Percentiles rank a stretch among this genome's conserved stretches.
Evolutionary conservation across 2,888 invertebrate species (phyloP).

Genomic region (Campoplex nolae): DNA sequence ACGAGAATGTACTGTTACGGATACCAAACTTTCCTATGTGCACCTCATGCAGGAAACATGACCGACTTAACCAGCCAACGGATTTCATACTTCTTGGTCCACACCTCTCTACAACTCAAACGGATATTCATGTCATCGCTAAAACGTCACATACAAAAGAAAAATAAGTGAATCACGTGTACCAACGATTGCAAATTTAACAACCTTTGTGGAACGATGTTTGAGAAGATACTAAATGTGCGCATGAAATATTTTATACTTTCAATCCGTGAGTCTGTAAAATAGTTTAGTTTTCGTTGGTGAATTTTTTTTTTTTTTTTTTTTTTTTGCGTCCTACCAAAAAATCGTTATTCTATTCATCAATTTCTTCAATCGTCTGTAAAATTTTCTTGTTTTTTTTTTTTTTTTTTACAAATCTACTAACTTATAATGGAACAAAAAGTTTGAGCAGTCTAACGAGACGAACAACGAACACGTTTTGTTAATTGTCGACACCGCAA

Average conservation of each 20-base stretch:
- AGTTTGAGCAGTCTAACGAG: background rate
- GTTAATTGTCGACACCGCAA: background rate
- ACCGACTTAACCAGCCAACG: slow-evolving; percentile 52
- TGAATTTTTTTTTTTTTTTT: no score
- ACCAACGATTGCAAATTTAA: background rate
- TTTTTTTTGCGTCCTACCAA: background rate
- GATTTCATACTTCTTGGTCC: slow-evolving; percentile 36
- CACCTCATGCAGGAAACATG: slow-evolving; percentile 38
- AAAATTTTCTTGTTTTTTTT: background rate
- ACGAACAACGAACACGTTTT: background rate
- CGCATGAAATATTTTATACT: no score
- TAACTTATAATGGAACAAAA: background rate
- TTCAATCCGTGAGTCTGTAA: no score
- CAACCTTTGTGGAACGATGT: background rate
- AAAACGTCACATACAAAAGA: background rate
- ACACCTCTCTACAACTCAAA: background rate
- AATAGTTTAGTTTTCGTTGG: no score
- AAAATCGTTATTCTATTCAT: background rate
- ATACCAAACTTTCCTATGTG: slow-evolving; percentile 17
- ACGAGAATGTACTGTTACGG: slow-evolving; percentile 14
- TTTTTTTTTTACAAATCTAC: background rate
- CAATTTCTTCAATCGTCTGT: background rate
- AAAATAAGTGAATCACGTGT: background rate
- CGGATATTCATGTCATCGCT: background rate
- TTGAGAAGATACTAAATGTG: background rate